phyloP scores from a whole-genome alignment of 2,797 vertebrate species.

The Euthynnus affinis region DNA sequence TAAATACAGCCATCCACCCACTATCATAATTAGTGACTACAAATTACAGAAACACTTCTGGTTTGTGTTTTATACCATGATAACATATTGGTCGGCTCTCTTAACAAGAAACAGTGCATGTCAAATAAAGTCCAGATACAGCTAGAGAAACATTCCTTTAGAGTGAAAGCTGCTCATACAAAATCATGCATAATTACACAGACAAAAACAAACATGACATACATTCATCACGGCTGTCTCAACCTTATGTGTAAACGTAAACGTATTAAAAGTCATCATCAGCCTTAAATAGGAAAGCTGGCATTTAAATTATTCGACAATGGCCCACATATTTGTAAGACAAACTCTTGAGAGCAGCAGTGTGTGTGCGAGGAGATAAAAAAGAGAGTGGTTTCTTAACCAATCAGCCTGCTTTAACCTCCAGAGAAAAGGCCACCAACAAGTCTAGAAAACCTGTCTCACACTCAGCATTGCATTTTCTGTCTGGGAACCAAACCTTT shows the following conservation, averaged over 20 bases:
- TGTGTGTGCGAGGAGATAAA: constrained; percentile 16
- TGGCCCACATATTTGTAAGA: constrained; percentile 13
- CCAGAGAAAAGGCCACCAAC: constrained; percentile 46
- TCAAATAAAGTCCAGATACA: constrained; percentile 71
- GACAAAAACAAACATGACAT: constrained; percentile 55
- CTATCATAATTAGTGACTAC: constrained; percentile 72
- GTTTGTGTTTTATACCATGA: constrained; percentile 71
- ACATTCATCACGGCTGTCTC: constrained; percentile 65
- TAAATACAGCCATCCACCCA: constrained; percentile 69
- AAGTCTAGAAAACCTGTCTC: constrained; percentile 55
- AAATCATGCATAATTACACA: constrained; percentile 53
- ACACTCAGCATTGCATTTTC: constrained; percentile 41
- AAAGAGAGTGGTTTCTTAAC: constrained; percentile 14
- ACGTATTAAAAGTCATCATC: constrained; percentile 4
- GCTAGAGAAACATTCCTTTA: constrained; percentile 69
- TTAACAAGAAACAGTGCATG: constrained; percentile 63
- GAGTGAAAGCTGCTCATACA: constrained; percentile 53
- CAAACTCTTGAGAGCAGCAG: not conserved
- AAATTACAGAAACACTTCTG: constrained; percentile 63
- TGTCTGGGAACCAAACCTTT: constrained; percentile 84
- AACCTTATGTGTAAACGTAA: constrained; percentile 35
- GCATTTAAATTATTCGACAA: constrained; percentile 22
- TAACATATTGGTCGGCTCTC: constrained; percentile 59
- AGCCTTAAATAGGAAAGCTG: constrained; percentile 33
- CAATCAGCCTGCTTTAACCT: constrained; percentile 27